phyloP scores from a whole-genome alignment of 2,797 vertebrate species.

The Tapirus indicus region DNA sequence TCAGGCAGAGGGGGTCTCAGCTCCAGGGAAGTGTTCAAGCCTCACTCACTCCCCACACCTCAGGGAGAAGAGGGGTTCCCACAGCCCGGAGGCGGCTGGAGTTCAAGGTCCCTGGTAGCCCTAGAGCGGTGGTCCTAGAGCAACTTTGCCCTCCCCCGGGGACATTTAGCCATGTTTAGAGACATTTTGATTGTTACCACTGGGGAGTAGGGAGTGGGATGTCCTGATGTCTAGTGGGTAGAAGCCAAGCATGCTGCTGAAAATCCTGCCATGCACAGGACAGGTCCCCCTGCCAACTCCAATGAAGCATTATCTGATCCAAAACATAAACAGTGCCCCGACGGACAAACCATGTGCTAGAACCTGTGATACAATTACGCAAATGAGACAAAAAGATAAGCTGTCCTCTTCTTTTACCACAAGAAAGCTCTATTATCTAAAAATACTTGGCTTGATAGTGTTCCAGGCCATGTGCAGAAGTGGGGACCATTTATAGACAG shows the following conservation, averaged over 20 bases:
- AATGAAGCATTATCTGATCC: background rate
- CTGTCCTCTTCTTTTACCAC: conserved; percentile 6
- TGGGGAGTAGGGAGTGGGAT: background rate
- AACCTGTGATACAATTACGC: background rate
- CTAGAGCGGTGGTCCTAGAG: background rate
- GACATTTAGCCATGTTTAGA: background rate
- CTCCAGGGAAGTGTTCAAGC: background rate
- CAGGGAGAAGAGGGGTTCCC: no score
- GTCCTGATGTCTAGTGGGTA: background rate
- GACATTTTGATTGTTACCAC: background rate
- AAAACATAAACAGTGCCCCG: background rate
- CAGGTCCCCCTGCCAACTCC: background rate
- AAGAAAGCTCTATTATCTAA: background rate
- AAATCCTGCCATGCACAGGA: background rate
- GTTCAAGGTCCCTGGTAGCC: background rate
- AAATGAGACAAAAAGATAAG: conserved; percentile 1
- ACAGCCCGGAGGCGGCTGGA: background rate
- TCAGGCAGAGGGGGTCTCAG: background rate
- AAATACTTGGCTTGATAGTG: background rate
- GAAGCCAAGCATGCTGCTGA: background rate
- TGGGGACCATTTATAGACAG: background rate
- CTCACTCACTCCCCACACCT: background rate
- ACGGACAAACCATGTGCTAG: background rate
- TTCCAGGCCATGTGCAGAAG: background rate
- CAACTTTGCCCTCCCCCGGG: background rate